A percentile compares a stretch with the other conserved stretches of the same genome.
Conservation (phyloP, 2,888 invertebrate species). For the Stramonita haemastoma region DNA sequence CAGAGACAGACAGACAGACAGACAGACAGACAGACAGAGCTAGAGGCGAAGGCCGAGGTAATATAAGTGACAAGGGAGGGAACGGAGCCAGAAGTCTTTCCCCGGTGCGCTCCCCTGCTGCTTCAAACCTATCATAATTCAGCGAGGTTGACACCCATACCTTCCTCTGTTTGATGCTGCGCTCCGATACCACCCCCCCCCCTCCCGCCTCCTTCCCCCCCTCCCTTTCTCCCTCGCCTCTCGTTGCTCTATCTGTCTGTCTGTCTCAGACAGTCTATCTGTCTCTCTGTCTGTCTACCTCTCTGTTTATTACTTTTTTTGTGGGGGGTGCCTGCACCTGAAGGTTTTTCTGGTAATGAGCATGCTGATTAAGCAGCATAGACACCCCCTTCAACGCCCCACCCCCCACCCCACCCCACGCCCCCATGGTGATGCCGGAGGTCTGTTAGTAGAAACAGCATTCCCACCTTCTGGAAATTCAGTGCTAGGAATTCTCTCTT, state of each 20-base stretch:
- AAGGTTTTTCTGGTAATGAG: too few relatives aligned
- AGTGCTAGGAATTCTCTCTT: too few relatives aligned
- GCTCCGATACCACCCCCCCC: not conserved
- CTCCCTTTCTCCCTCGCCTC: not conserved
- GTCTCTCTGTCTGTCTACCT: too few relatives aligned
- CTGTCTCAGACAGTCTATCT: not conserved
- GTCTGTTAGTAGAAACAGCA: too few relatives aligned
- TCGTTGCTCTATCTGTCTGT: not conserved
- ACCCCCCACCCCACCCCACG: too few relatives aligned
- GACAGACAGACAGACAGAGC: not conserved
- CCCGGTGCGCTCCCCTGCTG: not conserved
- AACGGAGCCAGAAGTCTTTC: not conserved
- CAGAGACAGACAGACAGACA: not conserved
- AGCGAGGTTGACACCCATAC: not conserved
- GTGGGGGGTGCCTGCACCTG: too few relatives aligned
- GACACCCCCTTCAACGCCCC: too few relatives aligned
- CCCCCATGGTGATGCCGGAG: too few relatives aligned
- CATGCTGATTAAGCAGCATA: too few relatives aligned
- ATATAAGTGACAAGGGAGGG: not conserved
- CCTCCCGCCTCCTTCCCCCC: not conserved
- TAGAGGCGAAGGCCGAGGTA: not conserved
- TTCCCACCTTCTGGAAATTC: too few relatives aligned
- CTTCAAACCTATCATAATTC: constrained; percentile 11
- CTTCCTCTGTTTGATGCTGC: not conserved
- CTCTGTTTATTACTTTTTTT: too few relatives aligned